Percentiles rank a stretch among this genome's conserved stretches.
phyloP scores from a whole-genome alignment of 2,797 vertebrate species.

The Labeo calbasu region DNA sequence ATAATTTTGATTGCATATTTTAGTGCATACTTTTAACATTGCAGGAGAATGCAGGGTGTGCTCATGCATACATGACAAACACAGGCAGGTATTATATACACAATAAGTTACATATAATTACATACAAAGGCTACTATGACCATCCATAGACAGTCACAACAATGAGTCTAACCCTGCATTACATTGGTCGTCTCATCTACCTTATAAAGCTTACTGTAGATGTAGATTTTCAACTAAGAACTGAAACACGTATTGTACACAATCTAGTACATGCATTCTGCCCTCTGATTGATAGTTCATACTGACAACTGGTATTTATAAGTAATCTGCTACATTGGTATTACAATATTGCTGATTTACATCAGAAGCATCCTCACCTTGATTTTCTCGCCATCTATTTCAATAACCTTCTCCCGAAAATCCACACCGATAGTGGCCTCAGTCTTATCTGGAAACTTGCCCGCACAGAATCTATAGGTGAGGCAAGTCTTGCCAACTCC shows the following conservation, averaged over 20 bases:
- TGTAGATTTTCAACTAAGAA: not conserved
- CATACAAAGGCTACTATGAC: not conserved
- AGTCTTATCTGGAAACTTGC: constrained; percentile 93
- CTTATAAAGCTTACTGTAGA: not conserved
- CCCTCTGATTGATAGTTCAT: not conserved
- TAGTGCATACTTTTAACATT: not conserved
- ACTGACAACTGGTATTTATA: not conserved
- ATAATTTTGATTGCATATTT: no score
- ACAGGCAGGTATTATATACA: not conserved
- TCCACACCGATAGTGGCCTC: constrained; percentile 98
- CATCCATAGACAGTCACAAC: not conserved
- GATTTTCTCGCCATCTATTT: constrained; percentile 92
- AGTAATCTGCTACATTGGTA: not conserved
- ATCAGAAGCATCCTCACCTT: constrained; percentile 81
- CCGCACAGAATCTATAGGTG: constrained; percentile 94
- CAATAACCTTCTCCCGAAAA: constrained; percentile 92
- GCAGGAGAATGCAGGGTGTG: not conserved
- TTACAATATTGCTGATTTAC: not conserved
- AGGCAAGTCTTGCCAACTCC: constrained; percentile 98
- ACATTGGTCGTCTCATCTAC: not conserved
- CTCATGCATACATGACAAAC: not conserved
- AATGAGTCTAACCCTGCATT: not conserved
- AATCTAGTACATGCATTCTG: not conserved
- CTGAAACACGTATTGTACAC: not conserved
- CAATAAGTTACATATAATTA: not conserved